These are phyloP conservation scores for Oncorhynchus masou DNA, from an alignment of 2,113 vertebrate species.

Conservation along the genomic window DNA sequence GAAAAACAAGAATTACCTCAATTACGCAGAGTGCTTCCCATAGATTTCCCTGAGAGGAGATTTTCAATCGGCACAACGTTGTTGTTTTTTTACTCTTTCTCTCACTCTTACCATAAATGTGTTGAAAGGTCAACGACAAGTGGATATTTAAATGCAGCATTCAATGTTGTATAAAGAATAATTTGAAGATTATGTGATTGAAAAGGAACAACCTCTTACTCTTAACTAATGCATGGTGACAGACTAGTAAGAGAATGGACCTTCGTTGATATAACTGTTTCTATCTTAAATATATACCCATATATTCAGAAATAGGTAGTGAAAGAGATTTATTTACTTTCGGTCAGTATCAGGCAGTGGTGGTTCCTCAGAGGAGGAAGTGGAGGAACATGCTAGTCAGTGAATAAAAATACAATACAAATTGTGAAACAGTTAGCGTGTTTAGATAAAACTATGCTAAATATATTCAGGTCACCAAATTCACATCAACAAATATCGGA, in stretches of 20 bases:
- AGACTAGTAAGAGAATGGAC: neutral
- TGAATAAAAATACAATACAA: too few species aligned
- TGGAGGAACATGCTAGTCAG: too few species aligned
- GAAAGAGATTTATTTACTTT: too few species aligned
- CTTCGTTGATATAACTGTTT: neutral
- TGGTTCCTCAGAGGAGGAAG: too few species aligned
- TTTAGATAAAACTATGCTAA: too few species aligned
- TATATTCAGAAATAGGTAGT: neutral
- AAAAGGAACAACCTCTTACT: neutral
- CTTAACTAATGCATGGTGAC: too few species aligned
- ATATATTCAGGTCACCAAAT: too few species aligned
- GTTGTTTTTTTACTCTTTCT: neutral
- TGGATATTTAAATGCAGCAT: neutral
- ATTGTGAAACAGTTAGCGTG: too few species aligned
- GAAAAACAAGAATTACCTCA: constrained; percentile 32
- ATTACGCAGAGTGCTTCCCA: constrained; percentile 29
- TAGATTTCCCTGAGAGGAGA: constrained; percentile 28
- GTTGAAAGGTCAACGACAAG: neutral
- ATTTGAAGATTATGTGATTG: neutral
- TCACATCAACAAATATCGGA: too few species aligned
- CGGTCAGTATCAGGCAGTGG: neutral
- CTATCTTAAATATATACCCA: neutral
- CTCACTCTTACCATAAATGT: neutral
- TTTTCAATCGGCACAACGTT: constrained; percentile 18
- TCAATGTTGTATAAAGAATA: too few species aligned